Evolutionary conservation across 2,113 vertebrate species (phyloP), one percentile per base, ranked within the genome.

Genomic region (Eulemur rufifrons): DNA sequence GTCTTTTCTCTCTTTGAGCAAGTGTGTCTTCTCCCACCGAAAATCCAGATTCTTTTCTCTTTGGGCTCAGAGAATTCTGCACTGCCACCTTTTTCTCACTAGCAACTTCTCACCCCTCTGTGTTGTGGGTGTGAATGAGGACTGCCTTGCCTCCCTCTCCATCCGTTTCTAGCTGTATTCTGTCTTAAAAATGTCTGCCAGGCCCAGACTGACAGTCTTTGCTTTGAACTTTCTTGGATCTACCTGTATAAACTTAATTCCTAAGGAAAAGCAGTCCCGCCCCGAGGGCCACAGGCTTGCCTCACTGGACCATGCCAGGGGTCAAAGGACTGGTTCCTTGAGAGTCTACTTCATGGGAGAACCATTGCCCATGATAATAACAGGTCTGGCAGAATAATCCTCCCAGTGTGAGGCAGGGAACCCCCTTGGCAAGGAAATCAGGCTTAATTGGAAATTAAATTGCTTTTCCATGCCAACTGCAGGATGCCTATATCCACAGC

Each of bases 401-500:
- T 96, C 91, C 74, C 39, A 66, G 77, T 29, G 59, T 34, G 92
- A 94, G 77, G 45, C 63, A 74, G 92, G 54, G 88, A 83, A 88
- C 88, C 77, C 66, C 66, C 54, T 68, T 6, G 5, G 66, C 92
- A 81, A 77, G 87, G 92, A 97, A 96, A 97, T 88, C 45, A 82
- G 73, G 73, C 82, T 97, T 97, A 96, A 97, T 96, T 94, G 91
- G 88, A 97, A 96, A 97, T 94, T 95, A 97, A 96, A 94, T 97
- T 94, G 81, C 88, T 91, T 97, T 92, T 96, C 56, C 83, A 71
- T 8, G n/a, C 92, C 88, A 91, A 63, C 91, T 93, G 68, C 82
- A 95, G 81, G 90, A 91, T 54, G 39, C 86, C 68, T 93, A 5
- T 39, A 74, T 39, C 94, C 90, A 91, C 56, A 92, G 96, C 93